Evolutionary conservation across 2,888 invertebrate genomes (phyloP).

Genomic region (Julus scandinavius): DNA sequence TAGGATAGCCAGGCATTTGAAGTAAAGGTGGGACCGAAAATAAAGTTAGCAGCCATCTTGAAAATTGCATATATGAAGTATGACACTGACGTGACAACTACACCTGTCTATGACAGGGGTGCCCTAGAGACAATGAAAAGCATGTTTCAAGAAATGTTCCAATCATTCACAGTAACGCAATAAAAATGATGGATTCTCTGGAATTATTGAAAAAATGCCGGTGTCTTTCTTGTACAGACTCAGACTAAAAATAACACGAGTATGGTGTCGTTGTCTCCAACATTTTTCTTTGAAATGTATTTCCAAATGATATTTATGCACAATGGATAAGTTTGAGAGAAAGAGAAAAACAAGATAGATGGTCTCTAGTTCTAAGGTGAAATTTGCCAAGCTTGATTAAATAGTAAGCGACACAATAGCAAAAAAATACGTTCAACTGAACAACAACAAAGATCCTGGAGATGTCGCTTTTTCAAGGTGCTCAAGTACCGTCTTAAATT

Average conservation of each 20-base stretch:
- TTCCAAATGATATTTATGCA: conserved; percentile 5
- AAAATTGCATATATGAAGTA: no score
- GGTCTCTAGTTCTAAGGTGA: background rate
- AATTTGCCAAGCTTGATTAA: conserved; percentile 25
- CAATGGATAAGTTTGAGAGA: background rate
- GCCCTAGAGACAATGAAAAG: no score
- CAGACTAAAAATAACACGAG: background rate
- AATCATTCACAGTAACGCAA: background rate
- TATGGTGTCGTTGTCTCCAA: background rate
- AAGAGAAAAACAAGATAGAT: background rate
- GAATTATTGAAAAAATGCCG: background rate
- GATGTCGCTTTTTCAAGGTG: background rate
- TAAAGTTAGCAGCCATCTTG: no score
- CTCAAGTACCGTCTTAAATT: background rate
- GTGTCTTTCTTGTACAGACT: background rate
- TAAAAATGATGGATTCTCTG: background rate
- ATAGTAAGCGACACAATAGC: background rate
- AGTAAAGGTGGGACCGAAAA: no score
- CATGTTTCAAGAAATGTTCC: no score
- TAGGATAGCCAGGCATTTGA: no score
- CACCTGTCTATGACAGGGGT: no score
- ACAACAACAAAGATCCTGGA: background rate
- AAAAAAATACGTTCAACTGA: background rate
- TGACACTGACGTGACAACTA: no score
- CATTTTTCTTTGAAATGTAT: background rate